phyloP scores from a whole-genome alignment of 2,888 invertebrate genomes.

The Seira ritae region DNA sequence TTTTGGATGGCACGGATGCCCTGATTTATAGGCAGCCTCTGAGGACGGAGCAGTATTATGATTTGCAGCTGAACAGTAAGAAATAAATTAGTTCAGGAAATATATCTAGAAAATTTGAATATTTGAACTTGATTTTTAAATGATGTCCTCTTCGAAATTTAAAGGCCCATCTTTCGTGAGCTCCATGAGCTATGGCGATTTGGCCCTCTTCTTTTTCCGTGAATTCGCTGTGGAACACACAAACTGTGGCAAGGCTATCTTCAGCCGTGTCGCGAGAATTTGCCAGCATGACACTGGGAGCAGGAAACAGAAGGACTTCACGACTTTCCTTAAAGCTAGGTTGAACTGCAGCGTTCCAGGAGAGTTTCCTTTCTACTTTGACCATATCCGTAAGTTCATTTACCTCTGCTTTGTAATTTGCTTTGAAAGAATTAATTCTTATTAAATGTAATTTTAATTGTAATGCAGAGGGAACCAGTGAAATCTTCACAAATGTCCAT shows the following conservation, averaged over 20 bases:
- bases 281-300: slow-evolving; percentile 97
- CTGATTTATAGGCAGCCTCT: slow-evolving; percentile 94
- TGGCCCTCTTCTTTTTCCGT: slow-evolving; percentile 94
- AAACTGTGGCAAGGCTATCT: slow-evolving; percentile 95
- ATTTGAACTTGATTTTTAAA: slow-evolving; percentile 1
- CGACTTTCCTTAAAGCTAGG: slow-evolving; percentile 94
- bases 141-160: not conserved
- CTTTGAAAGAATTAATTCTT: not conserved
- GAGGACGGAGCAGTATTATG: slow-evolving; percentile 94
- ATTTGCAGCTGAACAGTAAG: slow-evolving; percentile 92
- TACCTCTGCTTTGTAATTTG: not conserved
- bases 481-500: slow-evolving; percentile 69
- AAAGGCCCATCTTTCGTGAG: slow-evolving; percentile 93
- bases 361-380: slow-evolving; percentile 97
- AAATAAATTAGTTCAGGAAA: slow-evolving; percentile 35
- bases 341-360: slow-evolving; percentile 97
- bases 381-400: slow-evolving; percentile 95
- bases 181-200: slow-evolving; percentile 89
- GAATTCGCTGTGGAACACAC: slow-evolving; percentile 95
- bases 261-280: slow-evolving; percentile 94
- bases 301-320: slow-evolving; percentile 92
- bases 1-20: slow-evolving; percentile 86
- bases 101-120: not conserved
- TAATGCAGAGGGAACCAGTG: slow-evolving; percentile 70
- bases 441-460: no score